Evolutionary conservation across 1,140 invertebrate species (phyloP).

Genomic region (Trichogramma pretiosum): DNA sequence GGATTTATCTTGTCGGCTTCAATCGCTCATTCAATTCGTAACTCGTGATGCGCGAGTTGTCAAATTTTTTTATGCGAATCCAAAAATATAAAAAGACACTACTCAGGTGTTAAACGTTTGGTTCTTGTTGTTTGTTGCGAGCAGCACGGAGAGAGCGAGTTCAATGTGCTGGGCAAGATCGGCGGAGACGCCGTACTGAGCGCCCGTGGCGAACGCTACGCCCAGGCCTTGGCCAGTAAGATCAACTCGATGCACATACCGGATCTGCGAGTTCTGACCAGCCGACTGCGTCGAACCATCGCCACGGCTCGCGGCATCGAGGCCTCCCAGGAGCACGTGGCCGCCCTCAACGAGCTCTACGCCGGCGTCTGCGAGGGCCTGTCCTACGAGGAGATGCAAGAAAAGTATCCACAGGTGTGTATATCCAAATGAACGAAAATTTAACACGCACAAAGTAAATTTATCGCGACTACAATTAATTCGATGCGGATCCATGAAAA

Average conservation of each 20-base stretch:
- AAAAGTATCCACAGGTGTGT: conserved; percentile 66
- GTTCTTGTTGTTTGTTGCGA: conserved; percentile 6
- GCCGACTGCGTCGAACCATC: conserved; percentile 75
- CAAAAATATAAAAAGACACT: no score
- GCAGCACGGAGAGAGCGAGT: conserved; percentile 87
- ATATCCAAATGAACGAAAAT: no score
- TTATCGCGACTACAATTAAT: no score
- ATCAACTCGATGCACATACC: conserved; percentile 59
- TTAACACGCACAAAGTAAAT: no score
- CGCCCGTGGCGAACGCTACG: conserved; percentile 70
- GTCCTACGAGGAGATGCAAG: conserved; percentile 89
- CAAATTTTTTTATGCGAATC: no score
- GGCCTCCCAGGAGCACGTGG: conserved; percentile 69
- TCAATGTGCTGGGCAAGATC: conserved; percentile 82
- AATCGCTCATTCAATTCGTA: no score
- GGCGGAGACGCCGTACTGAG: conserved; percentile 83
- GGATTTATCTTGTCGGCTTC: no score
- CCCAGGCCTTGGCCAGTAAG: conserved; percentile 62
- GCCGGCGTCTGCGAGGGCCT: conserved; percentile 89
- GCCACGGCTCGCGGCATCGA: conserved; percentile 75
- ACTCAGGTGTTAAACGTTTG: no score
- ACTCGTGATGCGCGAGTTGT: no score
- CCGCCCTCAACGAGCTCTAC: conserved; percentile 81
- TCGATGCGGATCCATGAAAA: no score
- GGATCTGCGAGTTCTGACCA: conserved; percentile 79